Base-by-base conservation (phyloP, 1,140 invertebrate species). In the Lepidotrigona ventralis region DNA sequence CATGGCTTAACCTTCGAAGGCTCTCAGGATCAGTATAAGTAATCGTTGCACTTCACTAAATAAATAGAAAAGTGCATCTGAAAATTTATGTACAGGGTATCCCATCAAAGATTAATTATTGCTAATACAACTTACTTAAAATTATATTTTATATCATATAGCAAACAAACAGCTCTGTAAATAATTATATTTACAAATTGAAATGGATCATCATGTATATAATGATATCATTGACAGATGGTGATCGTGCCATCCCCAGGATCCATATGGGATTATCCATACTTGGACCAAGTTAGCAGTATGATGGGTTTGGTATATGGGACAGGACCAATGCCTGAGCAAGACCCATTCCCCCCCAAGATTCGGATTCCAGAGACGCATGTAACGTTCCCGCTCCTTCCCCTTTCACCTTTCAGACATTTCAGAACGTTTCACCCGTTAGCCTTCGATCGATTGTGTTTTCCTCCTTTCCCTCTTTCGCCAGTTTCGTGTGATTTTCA, bases 261-360 rank as follows among this genome's bases (percentile, higher is more conserved):
- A 33, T 78, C 77, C 53, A 88, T 88, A 84, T 87, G 88, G 88
- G 85, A 89, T 85, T 89, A 87, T 70, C 87, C 84, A 15, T 78
- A 81, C 39, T 26, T 79, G 69, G 66, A 64, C 23, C 81, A 89
- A 46, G 66, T 85, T n/a, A 71, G n/a, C 58, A 21, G 77, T 71
- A 79, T 85, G 33, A 84, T 86, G 79, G 70, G 69, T 15, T 84
- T 86, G 73, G 71, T 87, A 23, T 87, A 83, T 83, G 82, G 78
- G 19, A 80, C 79, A 3, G 75, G 84, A 69, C 84, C 88, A 11
- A 85, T 84, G 8, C 69, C 80, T 2, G 46, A 85, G 23, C 79
- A 77, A 56, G 66, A 87, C 70, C 51, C 74, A 83, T 87, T 70
- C 71, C 80, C 79, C 29, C 26, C 56, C 58, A 87, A 85, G 79